Conservation (phyloP, 1,140 invertebrate species). For the Pissodes strobi region DNA sequence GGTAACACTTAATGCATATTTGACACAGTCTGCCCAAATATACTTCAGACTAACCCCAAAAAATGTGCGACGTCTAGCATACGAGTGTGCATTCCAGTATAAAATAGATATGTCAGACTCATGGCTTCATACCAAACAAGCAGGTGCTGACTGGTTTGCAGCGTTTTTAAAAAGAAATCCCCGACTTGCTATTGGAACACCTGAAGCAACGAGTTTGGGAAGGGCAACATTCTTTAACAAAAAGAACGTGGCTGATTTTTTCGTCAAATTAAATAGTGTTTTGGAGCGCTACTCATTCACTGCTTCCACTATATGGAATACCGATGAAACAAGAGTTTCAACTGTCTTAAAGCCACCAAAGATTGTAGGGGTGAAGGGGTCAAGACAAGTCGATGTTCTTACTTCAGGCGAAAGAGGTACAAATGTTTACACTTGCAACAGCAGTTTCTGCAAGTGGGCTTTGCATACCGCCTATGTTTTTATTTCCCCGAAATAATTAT, state of each 20-base stretch:
- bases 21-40: slow-evolving; percentile 21
- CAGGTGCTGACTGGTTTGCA: slow-evolving; percentile 57
- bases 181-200: slow-evolving; percentile 53
- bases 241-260: slow-evolving; percentile 53
- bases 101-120: slow-evolving; percentile 36
- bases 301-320: slow-evolving; percentile 51
- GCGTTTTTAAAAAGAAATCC: slow-evolving; percentile 57
- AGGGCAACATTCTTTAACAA: slow-evolving; percentile 59
- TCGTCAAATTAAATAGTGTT: slow-evolving; percentile 50
- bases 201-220: slow-evolving; percentile 57
- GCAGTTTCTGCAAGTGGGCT: slow-evolving; percentile 27
- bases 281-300: slow-evolving; percentile 48
- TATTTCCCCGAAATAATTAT: slow-evolving; percentile 31
- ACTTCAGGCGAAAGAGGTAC: slow-evolving; percentile 27
- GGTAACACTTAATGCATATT: slow-evolving; percentile 13
- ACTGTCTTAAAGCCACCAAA: slow-evolving; percentile 4
- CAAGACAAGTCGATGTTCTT: slow-evolving; percentile 47
- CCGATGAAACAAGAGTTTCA: slow-evolving; percentile 1
- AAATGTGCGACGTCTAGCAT: slow-evolving; percentile 39
- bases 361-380: slow-evolving; percentile 54
- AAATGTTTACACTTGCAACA: slow-evolving; percentile 18
- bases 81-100: slow-evolving; percentile 40
- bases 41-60: slow-evolving; percentile 37
- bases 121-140: slow-evolving; percentile 47
- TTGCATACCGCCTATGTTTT: slow-evolving; percentile 27